A percentile compares a stretch with the other conserved stretches of the same genome.
These are phyloP conservation scores for Xenopus tropicalis DNA, from an alignment of 2,113 vertebrate species.

Conservation along the genomic window UCB_Xtro_10.0 CM004452.2:51442001-51442500, in stretches of 20 bases:
- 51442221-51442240: not conserved
- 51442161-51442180: not conserved
- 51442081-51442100: no score
- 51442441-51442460: not conserved
- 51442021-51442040: no score
- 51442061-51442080: no score
- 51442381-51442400: not conserved
- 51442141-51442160: no score
- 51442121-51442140: no score
- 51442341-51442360: constrained; percentile 26
- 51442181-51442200: not conserved
- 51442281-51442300: not conserved
- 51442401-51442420: no score
- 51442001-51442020: no score
- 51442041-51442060: no score
- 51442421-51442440: not conserved
- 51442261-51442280: not conserved
- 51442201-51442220: not conserved
- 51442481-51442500: not conserved
- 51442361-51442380: constrained; percentile 1
- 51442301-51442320: constrained; percentile 27
- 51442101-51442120: no score
- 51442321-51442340: constrained; percentile 32
- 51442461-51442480: not conserved
- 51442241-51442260: not conserved